Conservation (phyloP, 1,140 invertebrate species). For the Drosophila arawakana region DNA sequence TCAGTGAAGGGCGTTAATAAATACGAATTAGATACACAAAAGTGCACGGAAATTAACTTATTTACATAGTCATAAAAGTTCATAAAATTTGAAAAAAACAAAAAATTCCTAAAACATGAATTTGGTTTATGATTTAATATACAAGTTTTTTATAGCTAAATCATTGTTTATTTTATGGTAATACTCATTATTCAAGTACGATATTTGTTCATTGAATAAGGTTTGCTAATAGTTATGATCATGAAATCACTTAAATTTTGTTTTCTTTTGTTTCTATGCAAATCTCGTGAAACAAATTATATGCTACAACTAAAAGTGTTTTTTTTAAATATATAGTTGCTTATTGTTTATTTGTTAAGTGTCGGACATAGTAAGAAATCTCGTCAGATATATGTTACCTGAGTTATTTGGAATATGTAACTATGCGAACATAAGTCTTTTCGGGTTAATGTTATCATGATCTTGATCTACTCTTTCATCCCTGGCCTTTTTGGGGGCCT, state of each 20-base stretch:
- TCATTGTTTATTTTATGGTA: no score
- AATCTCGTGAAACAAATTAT: background rate
- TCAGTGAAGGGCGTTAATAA: conserved; percentile 11
- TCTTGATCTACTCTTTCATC: conserved; percentile 64
- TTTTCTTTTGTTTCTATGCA: conserved; percentile 12
- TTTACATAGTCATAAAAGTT: no score
- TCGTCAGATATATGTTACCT: background rate
- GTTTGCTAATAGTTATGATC: background rate
- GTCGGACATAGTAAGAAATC: background rate
- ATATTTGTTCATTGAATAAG: background rate
- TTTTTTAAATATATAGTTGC: conserved; percentile 3
- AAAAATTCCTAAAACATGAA: no score
- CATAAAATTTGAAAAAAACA: no score
- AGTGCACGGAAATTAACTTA: background rate
- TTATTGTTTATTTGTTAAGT: background rate
- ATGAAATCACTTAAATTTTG: background rate
- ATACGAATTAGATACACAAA: conserved; percentile 8
- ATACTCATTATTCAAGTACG: background rate
- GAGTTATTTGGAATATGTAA: background rate
- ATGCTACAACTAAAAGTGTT: background rate
- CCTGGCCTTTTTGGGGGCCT: conserved; percentile 55
- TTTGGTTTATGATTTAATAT: no score
- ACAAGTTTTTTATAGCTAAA: no score
- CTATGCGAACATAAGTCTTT: background rate
- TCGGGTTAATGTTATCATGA: conserved; percentile 19